phyloP scores from a whole-genome alignment of 2,797 vertebrate species.

The Acestrorhynchus altus region DNA sequence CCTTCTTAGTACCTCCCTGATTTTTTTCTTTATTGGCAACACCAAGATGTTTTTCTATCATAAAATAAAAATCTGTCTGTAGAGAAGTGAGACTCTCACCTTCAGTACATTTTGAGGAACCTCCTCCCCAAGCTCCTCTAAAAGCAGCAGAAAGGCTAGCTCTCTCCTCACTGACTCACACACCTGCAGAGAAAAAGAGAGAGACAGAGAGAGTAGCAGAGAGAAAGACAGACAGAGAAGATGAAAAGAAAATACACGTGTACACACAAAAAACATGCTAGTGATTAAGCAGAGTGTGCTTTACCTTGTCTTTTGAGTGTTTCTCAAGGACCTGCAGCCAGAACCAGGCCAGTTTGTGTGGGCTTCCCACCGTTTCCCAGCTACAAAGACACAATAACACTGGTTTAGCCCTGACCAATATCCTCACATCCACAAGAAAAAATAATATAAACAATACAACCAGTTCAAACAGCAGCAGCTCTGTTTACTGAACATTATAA shows the following conservation, averaged over 20 bases:
- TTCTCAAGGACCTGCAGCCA: conserved; percentile 92
- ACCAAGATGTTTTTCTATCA: not conserved
- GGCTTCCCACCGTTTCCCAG: conserved; percentile 81
- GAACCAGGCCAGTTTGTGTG: conserved; percentile 89
- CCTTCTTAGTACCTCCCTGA: no score
- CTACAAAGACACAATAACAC: conserved; percentile 59
- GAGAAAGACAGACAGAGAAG: not conserved
- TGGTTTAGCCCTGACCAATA: no score
- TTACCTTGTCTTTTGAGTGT: conserved; percentile 85
- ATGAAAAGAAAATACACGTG: no score
- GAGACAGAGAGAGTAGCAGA: not conserved
- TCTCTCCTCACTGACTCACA: conserved; percentile 76
- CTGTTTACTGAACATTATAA: not conserved
- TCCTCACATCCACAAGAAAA: not conserved
- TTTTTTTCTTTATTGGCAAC: no score
- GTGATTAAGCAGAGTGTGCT: not conserved
- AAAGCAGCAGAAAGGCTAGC: conserved; percentile 89
- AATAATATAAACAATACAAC: not conserved
- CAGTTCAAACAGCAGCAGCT: not conserved
- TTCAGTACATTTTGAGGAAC: conserved; percentile 80
- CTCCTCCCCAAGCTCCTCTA: conserved; percentile 86
- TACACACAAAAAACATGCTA: not conserved
- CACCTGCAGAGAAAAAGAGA: conserved; percentile 66
- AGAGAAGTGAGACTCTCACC: conserved; percentile 62
- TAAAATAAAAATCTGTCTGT: no score